phyloP scores from a whole-genome alignment of 2,113 vertebrate species.

The Accipiter cooperii region DNA sequence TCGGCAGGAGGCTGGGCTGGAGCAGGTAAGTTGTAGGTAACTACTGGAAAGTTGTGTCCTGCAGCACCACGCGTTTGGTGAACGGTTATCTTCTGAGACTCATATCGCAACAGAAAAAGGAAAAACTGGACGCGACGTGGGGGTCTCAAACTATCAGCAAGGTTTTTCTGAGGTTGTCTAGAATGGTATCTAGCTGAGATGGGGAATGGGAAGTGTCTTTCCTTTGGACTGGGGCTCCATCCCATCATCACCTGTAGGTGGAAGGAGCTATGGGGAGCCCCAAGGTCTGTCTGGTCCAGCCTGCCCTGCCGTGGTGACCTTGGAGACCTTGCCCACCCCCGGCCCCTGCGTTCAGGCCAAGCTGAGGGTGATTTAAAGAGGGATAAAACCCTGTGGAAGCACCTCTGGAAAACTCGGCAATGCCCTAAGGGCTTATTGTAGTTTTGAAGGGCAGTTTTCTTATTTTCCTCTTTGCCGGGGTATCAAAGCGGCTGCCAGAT shows the following conservation, averaged over 20 bases:
- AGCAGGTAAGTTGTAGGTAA: neutral
- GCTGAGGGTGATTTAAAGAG: neutral
- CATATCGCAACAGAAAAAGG: neutral
- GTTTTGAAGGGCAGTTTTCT: neutral
- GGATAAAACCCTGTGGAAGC: neutral
- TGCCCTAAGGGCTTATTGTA: neutral
- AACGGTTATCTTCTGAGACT: neutral
- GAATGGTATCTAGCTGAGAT: too few relatives aligned
- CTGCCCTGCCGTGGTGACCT: neutral
- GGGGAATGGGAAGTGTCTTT: neutral
- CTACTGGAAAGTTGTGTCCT: neutral
- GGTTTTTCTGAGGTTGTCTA: neutral
- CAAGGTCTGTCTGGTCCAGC: too few relatives aligned
- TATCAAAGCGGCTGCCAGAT: neutral
- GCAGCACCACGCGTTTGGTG: neutral
- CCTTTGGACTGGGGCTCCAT: neutral
- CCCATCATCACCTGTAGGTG: neutral
- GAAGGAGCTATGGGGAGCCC: neutral
- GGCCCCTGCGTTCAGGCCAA: neutral
- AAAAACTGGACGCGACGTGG: neutral
- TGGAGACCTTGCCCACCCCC: neutral
- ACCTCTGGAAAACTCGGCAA: neutral
- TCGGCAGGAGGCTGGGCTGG: neutral
- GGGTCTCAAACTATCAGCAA: neutral
- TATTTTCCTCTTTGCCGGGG: neutral